Conservation (phyloP, 2,113 vertebrate species). For the Sardina pilchardus region DNA sequence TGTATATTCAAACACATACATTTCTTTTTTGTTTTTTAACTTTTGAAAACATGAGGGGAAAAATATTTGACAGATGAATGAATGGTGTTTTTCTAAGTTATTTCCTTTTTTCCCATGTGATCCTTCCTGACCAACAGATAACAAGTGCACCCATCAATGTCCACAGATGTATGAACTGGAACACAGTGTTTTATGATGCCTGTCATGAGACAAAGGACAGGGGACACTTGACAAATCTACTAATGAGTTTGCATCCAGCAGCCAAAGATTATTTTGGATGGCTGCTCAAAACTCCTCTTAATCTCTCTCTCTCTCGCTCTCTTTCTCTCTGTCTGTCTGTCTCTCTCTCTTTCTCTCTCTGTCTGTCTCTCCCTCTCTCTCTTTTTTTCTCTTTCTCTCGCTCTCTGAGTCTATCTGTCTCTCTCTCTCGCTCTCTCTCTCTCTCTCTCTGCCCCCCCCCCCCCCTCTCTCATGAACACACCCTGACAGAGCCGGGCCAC, state of each 20-base stretch:
- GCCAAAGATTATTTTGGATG: conserved; percentile 19
- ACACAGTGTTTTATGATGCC: neutral
- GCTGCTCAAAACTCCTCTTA: neutral
- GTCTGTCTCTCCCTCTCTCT: neutral
- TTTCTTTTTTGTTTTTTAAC: neutral
- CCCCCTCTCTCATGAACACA: neutral
- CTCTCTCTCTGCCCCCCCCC: too few relatives aligned
- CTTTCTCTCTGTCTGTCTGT: neutral
- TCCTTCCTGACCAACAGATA: neutral
- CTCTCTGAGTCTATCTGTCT: too few relatives aligned
- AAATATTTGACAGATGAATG: neutral
- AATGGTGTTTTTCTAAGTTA: neutral
- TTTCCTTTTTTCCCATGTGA: too few relatives aligned
- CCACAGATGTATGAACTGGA: neutral
- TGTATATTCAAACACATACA: neutral
- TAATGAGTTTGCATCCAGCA: conserved; percentile 34
- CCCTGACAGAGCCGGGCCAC: conserved; percentile 51
- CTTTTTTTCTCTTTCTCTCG: neutral
- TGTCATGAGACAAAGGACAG: neutral
- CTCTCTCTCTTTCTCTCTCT: neutral
- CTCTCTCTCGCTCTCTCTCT: too few relatives aligned
- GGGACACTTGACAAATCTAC: conserved; percentile 16
- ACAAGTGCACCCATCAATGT: neutral
- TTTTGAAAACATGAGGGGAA: neutral
- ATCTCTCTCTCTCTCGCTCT: conserved; percentile 13